A percentile compares a stretch with the other conserved stretches of the same genome.
Conservation (phyloP, 2,113 vertebrate species). For the Poeciliopsis prolifica region DNA sequence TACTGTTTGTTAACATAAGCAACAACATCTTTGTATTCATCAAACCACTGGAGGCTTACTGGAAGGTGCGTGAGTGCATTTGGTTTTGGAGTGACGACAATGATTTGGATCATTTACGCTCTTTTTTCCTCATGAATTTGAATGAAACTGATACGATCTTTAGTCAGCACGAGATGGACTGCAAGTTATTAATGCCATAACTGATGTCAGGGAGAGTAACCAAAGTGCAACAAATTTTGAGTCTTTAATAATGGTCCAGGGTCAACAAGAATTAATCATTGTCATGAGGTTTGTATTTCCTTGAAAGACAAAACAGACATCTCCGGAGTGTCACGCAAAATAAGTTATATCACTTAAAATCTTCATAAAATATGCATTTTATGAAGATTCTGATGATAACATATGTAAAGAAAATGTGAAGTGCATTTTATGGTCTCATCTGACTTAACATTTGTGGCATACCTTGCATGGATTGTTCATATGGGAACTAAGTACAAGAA, state of each 20-base stretch:
- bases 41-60: conserved; percentile 72
- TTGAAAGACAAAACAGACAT: neutral
- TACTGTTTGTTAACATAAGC: conserved; percentile 68
- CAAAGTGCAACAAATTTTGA: conserved; percentile 37
- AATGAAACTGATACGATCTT: conserved; percentile 76
- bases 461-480: too few species aligned
- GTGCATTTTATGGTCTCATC: too few species aligned
- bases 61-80: conserved; percentile 65
- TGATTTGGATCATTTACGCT: conserved; percentile 67
- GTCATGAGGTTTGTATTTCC: neutral
- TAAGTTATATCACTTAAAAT: neutral
- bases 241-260: conserved; percentile 40
- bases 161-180: conserved; percentile 51
- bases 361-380: neutral
- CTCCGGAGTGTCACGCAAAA: neutral
- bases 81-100: conserved; percentile 69
- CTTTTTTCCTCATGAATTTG: conserved; percentile 70
- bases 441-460: too few species aligned
- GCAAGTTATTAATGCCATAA: conserved; percentile 57
- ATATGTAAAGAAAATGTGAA: too few species aligned
- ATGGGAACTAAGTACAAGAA: too few species aligned
- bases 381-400: too few species aligned
- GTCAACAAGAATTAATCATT: neutral
- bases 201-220: conserved; percentile 26
- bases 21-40: conserved; percentile 67